phyloP scores from a whole-genome alignment of 2,113 vertebrate genomes.

The Macrotus californicus region DNA sequence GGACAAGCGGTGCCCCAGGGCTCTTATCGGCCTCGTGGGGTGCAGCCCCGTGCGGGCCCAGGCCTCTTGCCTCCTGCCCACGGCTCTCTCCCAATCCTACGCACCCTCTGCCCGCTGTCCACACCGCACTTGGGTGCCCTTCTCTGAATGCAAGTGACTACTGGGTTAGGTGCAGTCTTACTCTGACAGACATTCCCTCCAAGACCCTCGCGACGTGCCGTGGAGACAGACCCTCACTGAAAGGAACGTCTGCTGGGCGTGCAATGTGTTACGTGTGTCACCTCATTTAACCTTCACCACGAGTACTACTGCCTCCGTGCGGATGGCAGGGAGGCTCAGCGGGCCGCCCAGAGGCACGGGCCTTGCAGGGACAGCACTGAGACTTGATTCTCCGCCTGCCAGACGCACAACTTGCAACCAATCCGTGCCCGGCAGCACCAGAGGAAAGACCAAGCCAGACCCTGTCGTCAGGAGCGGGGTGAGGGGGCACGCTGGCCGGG shows the following conservation, averaged over 20 bases:
- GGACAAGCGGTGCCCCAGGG: background rate
- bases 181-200: background rate
- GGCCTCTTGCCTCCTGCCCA: background rate
- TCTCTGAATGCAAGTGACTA: background rate
- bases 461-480: background rate
- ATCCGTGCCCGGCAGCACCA: background rate
- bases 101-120: fast-evolving
- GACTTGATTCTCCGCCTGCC: background rate
- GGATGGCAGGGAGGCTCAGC: too few species aligned
- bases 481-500: too few species aligned
- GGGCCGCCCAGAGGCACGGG: background rate
- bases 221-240: background rate
- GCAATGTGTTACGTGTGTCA: background rate
- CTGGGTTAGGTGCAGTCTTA: background rate
- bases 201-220: background rate
- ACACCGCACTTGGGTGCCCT: too few species aligned
- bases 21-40: background rate
- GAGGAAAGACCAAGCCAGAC: too few species aligned
- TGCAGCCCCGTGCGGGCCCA: background rate
- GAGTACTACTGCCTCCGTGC: background rate
- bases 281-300: background rate
- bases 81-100: background rate
- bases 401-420: background rate
- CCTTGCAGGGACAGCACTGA: background rate
- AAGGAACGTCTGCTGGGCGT: background rate